Evolutionary conservation across 1,140 invertebrate genomes (phyloP), one percentile per base, ranked within the genome.

Genomic region (Brachystomella parvula): DNA sequence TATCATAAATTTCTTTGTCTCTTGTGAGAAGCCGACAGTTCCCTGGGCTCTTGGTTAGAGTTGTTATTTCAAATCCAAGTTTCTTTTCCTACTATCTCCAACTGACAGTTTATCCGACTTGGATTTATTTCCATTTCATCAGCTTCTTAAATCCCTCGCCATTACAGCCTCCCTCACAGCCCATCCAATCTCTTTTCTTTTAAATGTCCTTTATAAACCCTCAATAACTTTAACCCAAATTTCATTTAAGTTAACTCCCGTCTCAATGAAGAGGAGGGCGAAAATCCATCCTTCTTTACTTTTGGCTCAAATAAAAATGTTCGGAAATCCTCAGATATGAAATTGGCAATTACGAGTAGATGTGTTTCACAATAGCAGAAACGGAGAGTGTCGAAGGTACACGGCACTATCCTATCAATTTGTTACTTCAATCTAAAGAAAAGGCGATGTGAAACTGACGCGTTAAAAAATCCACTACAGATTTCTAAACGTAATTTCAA

Each of bases 1-100:
- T 67, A 67, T 67, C 69, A 71, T 71, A 71, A 71, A 71, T 71
- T 71, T 71, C 53, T 66, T 62, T 66, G 35, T 66, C 62, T 56
- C 53, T 56, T 53, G 12, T 15, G 49, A 15, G 15, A 6, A 19
- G 12, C 49, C 49, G 49, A 53, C 49, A 53, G 49, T 53, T 53
- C 49, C n/a, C 49, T 17, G 9, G 49, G 24, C 49, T 24, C 49
- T 53, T 53, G 49, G 15, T 53, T 53, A 15, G 6, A 53, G 15
- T 53, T 53, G 49, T 53, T 53, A 53, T 53, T 53, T 53, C 49
- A 53, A 53, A 53, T 24, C 49, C 21, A 53, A 53, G 15, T 53
- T 53, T 53, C 49, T 53, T 53, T 53, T 53, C 12, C 49, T 15
- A 47, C 39, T 47, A 15, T 60, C 58, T 21, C 21, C 58, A 31